A percentile compares a stretch with the other conserved stretches of the same genome.
These are phyloP conservation scores for Crematogaster levior DNA, from an alignment of 2,888 invertebrate species.

Conservation along the genomic window DNA sequence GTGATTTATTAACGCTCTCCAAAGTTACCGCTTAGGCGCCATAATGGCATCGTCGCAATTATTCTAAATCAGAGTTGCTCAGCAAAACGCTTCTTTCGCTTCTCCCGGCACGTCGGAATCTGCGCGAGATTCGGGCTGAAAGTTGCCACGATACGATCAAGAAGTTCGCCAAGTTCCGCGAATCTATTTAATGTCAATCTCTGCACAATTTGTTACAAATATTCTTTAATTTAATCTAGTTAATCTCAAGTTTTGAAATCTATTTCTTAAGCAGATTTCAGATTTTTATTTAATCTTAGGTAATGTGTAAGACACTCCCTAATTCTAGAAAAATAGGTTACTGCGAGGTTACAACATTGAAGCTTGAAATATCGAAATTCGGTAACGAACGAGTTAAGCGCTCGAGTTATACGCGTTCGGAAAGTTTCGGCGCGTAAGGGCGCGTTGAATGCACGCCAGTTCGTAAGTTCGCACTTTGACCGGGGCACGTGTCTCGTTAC, in stretches of 20 bases:
- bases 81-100: not conserved
- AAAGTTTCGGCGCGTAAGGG: slow-evolving; percentile 39
- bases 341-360: not conserved
- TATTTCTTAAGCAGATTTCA: not conserved
- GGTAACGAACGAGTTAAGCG: slow-evolving; percentile 17
- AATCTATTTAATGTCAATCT: not conserved
- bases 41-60: slow-evolving; percentile 53
- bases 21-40: slow-evolving; percentile 49
- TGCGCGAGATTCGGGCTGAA: not conserved
- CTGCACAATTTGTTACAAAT: not conserved
- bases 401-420: slow-evolving; percentile 4
- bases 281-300: not conserved
- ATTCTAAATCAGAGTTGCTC: slow-evolving; percentile 43
- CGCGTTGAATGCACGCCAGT: slow-evolving; percentile 42
- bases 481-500: slow-evolving; percentile 38
- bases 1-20: slow-evolving; percentile 52
- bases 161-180: not conserved
- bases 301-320: not conserved
- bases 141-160: not conserved
- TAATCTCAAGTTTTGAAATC: not conserved
- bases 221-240: not conserved
- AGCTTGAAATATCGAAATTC: not conserved
- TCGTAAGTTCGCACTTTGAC: slow-evolving; percentile 27
- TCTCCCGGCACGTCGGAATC: not conserved
- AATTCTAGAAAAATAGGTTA: not conserved